Base-by-base conservation (phyloP, 2,797 vertebrate genomes). In the Decapterus maruadsi region DNA sequence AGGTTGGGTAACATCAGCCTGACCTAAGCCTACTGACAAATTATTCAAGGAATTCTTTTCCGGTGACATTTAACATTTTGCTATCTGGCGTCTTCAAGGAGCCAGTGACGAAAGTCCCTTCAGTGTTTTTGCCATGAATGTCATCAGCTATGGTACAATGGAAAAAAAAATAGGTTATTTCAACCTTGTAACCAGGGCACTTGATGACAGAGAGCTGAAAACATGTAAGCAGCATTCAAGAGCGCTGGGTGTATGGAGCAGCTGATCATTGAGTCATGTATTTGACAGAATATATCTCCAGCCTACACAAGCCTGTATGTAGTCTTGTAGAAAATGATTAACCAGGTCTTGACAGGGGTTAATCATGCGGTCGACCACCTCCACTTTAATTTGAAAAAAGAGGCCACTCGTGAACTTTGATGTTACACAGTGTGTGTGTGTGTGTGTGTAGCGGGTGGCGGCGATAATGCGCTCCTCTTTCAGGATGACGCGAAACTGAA, bases 141-240 rank as follows among this genome's bases (percentile, higher is more conserved):
- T 77, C 77, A 87, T 70, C 75, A 81, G 59, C 75, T 38, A 69
- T 48, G 64, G 19, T 22, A 42, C 22, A 62, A 68, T 17, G 8
- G 13, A 0, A 36, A 12, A 14, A 2, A 62, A 83, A 83, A 89
- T 65, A 57, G 83, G 80, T 90, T 88, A 89, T 90, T 86, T 81
- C 80, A 89, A 78, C 80, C 80, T 74, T 76, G 80, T 85, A 88
- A 90, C 79, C 85, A 84, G 86, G 86, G 60, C 86, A 81, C 66
- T 80, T 70, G 54, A 83, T 75, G 87, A 80, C 75, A 80, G 66
- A 34, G 48, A 76, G 82, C 78, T 84, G 67, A 68, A 84, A 90
- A 89, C 82, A 84, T 75, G 75, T 8, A 75, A 71, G 85, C 79
- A 20, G 79, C 85, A 6, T 89, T 93, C 86, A 87, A 86, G 84